Percentiles rank a stretch among this genome's conserved stretches.
Evolutionary conservation across 2,797 vertebrate genomes (phyloP).

Genomic region (Echiichthys vipera): DNA sequence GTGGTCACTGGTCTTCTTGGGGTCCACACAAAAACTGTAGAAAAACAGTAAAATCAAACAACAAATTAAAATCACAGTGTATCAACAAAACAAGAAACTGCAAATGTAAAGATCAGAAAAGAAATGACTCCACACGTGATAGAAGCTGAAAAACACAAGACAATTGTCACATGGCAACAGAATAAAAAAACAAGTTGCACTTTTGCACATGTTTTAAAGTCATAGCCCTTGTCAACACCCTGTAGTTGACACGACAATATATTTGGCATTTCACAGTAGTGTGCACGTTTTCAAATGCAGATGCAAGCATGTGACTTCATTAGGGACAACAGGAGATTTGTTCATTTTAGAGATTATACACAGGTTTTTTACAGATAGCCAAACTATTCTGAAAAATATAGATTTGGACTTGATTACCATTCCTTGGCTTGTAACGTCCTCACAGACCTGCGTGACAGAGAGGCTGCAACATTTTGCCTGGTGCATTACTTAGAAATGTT

Average conservation of each 20-base stretch:
- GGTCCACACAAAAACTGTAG: background rate
- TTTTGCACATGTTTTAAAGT: no score
- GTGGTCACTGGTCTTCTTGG: no score
- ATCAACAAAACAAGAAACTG: background rate
- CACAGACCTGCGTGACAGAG: background rate
- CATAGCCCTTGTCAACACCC: background rate
- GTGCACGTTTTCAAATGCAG: background rate
- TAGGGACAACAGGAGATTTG: background rate
- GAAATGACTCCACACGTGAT: background rate
- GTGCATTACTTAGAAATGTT: background rate
- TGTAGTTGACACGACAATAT: background rate
- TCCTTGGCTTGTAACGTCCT: background rate
- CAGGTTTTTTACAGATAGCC: background rate
- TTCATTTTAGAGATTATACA: background rate
- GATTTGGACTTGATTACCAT: background rate
- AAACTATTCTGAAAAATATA: background rate
- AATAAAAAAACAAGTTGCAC: background rate
- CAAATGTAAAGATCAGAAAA: background rate
- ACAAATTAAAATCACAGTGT: background rate
- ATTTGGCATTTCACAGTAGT: background rate
- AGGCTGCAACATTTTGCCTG: background rate
- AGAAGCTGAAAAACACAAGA: background rate
- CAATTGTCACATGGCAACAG: background rate
- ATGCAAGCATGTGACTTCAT: slow-evolving; percentile 2
- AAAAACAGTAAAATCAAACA: background rate